Evolutionary conservation across 2,888 invertebrate genomes (phyloP).

Genomic region (Xestia ashworthii): DNA sequence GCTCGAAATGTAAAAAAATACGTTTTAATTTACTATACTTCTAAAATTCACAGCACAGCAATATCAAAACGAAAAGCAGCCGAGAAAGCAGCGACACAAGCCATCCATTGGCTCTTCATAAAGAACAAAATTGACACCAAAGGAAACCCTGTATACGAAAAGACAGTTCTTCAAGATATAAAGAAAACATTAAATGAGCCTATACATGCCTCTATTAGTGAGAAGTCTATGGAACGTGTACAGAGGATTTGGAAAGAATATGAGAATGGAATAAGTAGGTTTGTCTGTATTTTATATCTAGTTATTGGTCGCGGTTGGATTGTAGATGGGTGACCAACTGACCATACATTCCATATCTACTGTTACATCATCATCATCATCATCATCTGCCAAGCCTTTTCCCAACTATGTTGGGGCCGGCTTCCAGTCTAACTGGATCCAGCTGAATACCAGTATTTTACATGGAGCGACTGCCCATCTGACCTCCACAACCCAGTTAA

Average conservation of each 20-base stretch:
- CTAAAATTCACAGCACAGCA: slow-evolving; percentile 78
- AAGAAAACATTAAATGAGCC: slow-evolving; percentile 76
- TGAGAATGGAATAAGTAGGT: slow-evolving; percentile 85
- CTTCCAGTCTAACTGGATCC: too few relatives aligned
- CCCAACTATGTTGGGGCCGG: too few relatives aligned
- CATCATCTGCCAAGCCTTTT: too few relatives aligned
- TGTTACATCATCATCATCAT: too few relatives aligned
- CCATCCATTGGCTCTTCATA: slow-evolving; percentile 89
- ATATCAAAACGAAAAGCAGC: slow-evolving; percentile 90
- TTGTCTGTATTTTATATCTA: slow-evolving; percentile 50
- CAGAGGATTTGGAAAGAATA: slow-evolving; percentile 85
- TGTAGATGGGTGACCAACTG: too few relatives aligned
- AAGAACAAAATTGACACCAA: slow-evolving; percentile 85
- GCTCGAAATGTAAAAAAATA: too few relatives aligned
- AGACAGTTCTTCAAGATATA: slow-evolving; percentile 78
- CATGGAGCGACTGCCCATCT: too few relatives aligned
- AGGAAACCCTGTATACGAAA: slow-evolving; percentile 88
- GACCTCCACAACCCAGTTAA: too few relatives aligned
- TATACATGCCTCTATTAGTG: slow-evolving; percentile 76
- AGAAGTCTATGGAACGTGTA: slow-evolving; percentile 80
- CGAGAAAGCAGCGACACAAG: slow-evolving; percentile 88
- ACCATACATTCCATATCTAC: too few relatives aligned
- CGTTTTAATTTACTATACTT: background rate
- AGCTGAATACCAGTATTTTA: too few relatives aligned
- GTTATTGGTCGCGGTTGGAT: too few relatives aligned